A percentile compares a stretch with the other conserved stretches of the same genome.
Conservation (phyloP, 2,113 vertebrate species). For the Urocynchramus pylzowi region DNA sequence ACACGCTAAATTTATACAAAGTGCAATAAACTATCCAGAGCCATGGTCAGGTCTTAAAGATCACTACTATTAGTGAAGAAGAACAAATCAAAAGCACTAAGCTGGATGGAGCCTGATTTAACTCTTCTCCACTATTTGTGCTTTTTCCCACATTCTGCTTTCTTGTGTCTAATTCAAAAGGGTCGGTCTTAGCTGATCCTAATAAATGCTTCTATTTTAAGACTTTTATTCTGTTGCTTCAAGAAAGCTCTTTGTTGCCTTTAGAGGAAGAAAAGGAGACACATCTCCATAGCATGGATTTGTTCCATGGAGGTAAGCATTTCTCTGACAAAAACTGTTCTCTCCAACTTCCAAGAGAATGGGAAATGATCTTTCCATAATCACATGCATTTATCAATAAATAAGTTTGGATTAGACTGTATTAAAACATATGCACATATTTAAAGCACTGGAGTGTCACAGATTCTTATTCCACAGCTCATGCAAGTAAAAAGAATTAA, state of each 20-base stretch:
- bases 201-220: not conserved
- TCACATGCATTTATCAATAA: constrained; percentile 60
- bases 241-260: not conserved
- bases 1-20: not conserved
- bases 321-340: not conserved
- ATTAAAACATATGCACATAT: constrained; percentile 36
- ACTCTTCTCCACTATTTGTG: constrained; percentile 25
- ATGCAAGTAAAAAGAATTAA: constrained; percentile 57
- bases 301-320: not conserved
- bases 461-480: constrained; percentile 46
- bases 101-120: not conserved
- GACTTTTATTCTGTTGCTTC: not conserved
- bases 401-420: constrained; percentile 47
- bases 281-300: not conserved
- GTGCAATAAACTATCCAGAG: not conserved
- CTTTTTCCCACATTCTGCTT: constrained; percentile 38
- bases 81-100: not conserved
- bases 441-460: constrained; percentile 36
- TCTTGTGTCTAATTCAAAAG: not conserved
- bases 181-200: not conserved
- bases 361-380: not conserved
- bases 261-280: not conserved
- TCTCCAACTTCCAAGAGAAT: not conserved
- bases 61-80: not conserved
- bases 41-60: not conserved